Conservation (phyloP, 2,888 invertebrate species). For the Exephanes ischioxanthus region DNA sequence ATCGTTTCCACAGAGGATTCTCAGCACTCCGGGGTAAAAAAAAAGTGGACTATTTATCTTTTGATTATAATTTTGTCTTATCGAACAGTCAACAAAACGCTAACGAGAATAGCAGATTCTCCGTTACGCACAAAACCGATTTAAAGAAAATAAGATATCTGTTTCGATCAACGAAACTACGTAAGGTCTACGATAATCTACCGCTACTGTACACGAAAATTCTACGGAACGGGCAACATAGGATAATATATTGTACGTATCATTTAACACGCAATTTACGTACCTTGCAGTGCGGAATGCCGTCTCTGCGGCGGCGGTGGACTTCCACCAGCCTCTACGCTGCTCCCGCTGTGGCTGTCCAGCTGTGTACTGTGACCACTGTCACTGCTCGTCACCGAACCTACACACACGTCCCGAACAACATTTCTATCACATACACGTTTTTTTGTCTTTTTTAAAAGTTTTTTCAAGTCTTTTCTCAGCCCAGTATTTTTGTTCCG, state of each 20-base stretch:
- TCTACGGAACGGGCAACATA: conserved; percentile 63
- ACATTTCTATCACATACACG: conserved; percentile 82
- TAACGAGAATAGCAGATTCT: conserved; percentile 3
- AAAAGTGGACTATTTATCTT: background rate
- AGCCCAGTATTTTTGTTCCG: conserved; percentile 28
- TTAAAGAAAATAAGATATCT: background rate
- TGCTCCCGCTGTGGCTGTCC: conserved; percentile 88
- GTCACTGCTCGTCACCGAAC: conserved; percentile 96
- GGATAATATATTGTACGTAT: conserved; percentile 14
- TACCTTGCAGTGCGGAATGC: conserved; percentile 87
- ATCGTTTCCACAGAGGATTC: background rate
- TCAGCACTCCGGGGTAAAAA: background rate
- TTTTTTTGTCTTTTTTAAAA: conserved; percentile 66
- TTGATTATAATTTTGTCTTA: background rate
- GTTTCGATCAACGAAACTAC: conserved; percentile 53
- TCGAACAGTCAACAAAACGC: conserved; percentile 8
- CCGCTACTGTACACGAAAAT: conserved; percentile 60
- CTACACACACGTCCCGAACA: conserved; percentile 85
- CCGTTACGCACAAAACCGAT: background rate
- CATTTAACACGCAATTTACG: conserved; percentile 73
- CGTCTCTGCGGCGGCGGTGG: conserved; percentile 86
- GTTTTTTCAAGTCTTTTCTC: conserved; percentile 5
- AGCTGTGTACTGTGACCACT: conserved; percentile 94
- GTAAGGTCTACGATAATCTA: conserved; percentile 59
- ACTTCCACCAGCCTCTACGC: conserved; percentile 86